phyloP scores from a whole-genome alignment of 2,888 invertebrate species.

The Drosophila nigricruria region DNA sequence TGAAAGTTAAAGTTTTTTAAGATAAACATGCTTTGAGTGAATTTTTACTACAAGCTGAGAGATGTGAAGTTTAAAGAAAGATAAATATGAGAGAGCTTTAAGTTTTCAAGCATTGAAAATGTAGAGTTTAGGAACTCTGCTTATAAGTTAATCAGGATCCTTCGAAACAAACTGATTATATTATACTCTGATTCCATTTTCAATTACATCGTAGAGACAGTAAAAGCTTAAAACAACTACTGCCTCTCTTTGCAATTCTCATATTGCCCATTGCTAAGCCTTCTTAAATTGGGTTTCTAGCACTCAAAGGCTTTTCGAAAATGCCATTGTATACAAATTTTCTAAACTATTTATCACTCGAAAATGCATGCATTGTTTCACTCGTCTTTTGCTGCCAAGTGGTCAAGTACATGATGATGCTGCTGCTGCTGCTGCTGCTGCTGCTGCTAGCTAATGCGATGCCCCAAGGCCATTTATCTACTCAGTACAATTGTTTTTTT shows the following conservation, averaged over 20 bases:
- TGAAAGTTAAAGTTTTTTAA: background rate
- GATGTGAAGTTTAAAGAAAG: background rate
- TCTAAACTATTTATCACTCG: constrained; percentile 11
- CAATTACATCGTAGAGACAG: too few relatives aligned
- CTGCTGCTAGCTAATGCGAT: constrained; percentile 39
- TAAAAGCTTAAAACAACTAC: background rate
- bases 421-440: background rate
- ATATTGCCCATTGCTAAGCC: background rate
- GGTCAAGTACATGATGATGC: constrained; percentile 24
- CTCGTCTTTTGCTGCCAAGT: constrained; percentile 8
- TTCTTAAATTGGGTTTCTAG: background rate
- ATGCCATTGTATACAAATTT: constrained; percentile 1
- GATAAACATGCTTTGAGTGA: background rate
- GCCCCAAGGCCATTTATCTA: constrained; percentile 61
- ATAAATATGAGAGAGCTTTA: background rate
- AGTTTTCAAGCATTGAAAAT: too few relatives aligned
- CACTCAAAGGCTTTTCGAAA: background rate
- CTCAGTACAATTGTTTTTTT: constrained; percentile 70
- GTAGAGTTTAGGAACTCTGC: too few relatives aligned
- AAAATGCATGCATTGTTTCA: constrained; percentile 41
- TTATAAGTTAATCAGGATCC: too few relatives aligned
- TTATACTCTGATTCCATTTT: too few relatives aligned
- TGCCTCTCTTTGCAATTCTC: constrained; percentile 1
- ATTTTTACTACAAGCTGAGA: too few relatives aligned
- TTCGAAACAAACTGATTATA: too few relatives aligned